phyloP scores from a whole-genome alignment of 2,797 vertebrate genomes.

The Danio choprae region DNA sequence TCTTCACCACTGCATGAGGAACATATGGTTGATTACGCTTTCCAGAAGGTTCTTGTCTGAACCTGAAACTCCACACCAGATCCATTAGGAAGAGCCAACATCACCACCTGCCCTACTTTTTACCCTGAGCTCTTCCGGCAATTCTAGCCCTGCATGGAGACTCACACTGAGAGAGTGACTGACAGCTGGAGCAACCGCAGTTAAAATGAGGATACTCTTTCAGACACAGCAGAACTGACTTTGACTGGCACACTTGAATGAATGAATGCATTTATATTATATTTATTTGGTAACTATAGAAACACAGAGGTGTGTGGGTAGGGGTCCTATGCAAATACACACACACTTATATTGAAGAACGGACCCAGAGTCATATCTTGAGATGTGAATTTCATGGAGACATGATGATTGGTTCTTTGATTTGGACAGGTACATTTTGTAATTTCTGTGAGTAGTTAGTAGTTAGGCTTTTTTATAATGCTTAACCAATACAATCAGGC shows the following conservation, averaged over 20 bases:
- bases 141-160: slow-evolving; percentile 33
- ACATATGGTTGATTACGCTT: slow-evolving; percentile 26
- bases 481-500: too few relatives aligned
- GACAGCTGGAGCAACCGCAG: slow-evolving; percentile 38
- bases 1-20: background rate
- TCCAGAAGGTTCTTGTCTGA: slow-evolving; percentile 6
- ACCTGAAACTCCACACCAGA: slow-evolving; percentile 37
- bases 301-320: slow-evolving; percentile 16
- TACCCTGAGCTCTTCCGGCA: slow-evolving; percentile 30
- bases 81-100: slow-evolving; percentile 27
- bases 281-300: slow-evolving; percentile 17
- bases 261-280: too few relatives aligned
- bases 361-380: background rate
- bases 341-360: background rate
- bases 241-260: background rate
- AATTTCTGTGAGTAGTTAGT: too few relatives aligned
- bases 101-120: slow-evolving; percentile 27
- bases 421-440: too few relatives aligned
- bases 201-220: slow-evolving; percentile 42
- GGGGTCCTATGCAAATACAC: slow-evolving; percentile 25
- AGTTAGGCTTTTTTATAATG: too few relatives aligned
- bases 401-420: background rate
- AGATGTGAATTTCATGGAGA: background rate
- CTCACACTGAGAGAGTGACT: slow-evolving; percentile 6
- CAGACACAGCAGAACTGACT: background rate